Evolutionary conservation across 2,113 vertebrate genomes (phyloP).

Genomic region (Pycnonotus jocosus): DNA sequence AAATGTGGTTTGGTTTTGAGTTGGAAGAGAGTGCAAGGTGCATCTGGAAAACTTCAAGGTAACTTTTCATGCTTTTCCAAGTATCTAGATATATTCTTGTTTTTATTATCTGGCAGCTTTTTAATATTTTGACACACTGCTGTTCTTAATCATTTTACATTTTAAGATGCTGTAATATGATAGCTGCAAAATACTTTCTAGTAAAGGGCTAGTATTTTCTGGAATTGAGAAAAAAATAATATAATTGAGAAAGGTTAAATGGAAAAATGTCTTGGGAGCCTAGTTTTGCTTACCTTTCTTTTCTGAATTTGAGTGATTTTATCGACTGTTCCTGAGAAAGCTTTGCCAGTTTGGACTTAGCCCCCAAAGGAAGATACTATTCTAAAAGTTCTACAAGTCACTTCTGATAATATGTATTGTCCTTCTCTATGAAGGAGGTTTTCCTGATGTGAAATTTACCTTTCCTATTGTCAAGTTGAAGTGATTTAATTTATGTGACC

Average conservation of each 20-base stretch:
- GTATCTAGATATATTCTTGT: background rate
- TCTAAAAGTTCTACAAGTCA: background rate
- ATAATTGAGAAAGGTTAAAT: background rate
- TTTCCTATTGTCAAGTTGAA: background rate
- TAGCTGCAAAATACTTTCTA: background rate
- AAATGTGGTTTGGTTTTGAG: slow-evolving; percentile 99
- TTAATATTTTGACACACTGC: background rate
- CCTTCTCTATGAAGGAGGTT: background rate
- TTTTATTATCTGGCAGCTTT: background rate
- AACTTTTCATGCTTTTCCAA: slow-evolving; percentile 31
- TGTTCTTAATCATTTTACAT: background rate
- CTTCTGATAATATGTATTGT: background rate
- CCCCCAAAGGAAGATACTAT: background rate
- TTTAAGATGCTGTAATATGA: background rate
- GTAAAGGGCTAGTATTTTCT: background rate
- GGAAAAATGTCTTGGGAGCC: background rate
- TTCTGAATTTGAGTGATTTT: background rate
- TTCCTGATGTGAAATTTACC: background rate
- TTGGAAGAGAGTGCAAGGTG: slow-evolving; percentile 98
- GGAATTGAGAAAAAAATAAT: background rate
- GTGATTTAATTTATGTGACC: background rate
- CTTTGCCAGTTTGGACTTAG: background rate
- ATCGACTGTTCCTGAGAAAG: background rate
- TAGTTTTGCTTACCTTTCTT: background rate
- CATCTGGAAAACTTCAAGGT: slow-evolving; percentile 99